Base-by-base conservation (phyloP, 2,113 vertebrate genomes). In the Platichthys stellatus region DNA sequence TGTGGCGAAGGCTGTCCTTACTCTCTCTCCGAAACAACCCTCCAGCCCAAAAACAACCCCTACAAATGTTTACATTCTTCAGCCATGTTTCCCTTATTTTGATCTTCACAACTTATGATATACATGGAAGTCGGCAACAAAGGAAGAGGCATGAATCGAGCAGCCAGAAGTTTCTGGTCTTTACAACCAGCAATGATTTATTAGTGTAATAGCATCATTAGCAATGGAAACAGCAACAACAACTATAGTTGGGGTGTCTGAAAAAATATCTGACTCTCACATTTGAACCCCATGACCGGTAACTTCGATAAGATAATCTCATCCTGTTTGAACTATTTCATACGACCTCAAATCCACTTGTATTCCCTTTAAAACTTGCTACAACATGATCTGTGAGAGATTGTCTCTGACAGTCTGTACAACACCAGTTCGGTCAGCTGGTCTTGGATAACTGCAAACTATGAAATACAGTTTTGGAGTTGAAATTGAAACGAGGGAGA, bases 51-150 rank as follows among this genome's bases (percentile, higher is more conserved):
- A 90, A 87, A 78, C 80, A 89, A 78, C 76, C 64, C 43, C 2
- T 3, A 69, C 63, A 78, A 70, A 81, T 89, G 88, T 92, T 90
- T 91, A 90, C 91, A 92, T 90, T 92, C 89, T 80, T 89, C 66
- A 54, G 23, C 57, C 72, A 28, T 80, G 69, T 82, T 85, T 87
- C 76, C 71, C 54, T 79, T 49, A 66, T 80, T 86, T 90, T 88
- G 81, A 87, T 91, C 83, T 63, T 49, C 59, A 57, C 24, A 45
- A 69, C 49, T 43, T 62, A 15, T 49, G 73, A 81, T 78, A 54
- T 73, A 67, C 53, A 66, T 76, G 66, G 15, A 65, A 83, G 35
- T 84, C 74, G 51, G 51, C 72, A 64, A 73, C 61, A 71, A 54
- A 69, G 24, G 65, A 56, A 78, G 63, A 84, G 51, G 61, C 63